Evolutionary conservation across 2,797 vertebrate species (phyloP).

Genomic region (Octomys mimax): DNA sequence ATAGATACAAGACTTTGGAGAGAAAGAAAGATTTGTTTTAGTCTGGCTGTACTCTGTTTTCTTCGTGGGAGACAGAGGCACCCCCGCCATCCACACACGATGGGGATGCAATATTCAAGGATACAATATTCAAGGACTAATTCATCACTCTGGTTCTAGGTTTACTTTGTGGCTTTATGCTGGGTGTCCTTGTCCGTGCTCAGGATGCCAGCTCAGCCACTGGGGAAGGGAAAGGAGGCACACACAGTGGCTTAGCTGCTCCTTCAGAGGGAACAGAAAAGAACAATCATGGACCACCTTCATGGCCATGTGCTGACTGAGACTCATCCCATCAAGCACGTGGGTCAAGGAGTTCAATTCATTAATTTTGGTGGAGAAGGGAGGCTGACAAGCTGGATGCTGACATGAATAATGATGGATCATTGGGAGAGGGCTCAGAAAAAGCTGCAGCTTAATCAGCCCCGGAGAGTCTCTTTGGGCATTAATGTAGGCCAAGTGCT

Average conservation of each 20-base stretch:
- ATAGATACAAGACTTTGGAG: neutral
- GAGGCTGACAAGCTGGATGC: constrained; percentile 66
- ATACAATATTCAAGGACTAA: neutral
- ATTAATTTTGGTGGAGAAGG: constrained; percentile 79
- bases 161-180: neutral
- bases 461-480: constrained; percentile 63
- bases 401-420: constrained; percentile 84
- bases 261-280: neutral
- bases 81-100: neutral
- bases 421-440: constrained; percentile 75
- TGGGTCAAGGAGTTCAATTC: constrained; percentile 77
- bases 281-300: neutral
- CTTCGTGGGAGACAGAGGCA: neutral
- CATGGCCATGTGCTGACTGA: constrained; percentile 39
- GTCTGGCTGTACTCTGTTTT: neutral
- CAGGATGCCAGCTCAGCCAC: neutral
- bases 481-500: constrained; percentile 79
- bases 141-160: neutral
- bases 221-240: neutral
- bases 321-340: neutral
- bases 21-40: neutral
- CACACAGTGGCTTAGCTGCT: neutral
- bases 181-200: neutral
- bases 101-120: neutral
- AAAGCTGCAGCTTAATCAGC: constrained; percentile 81